A percentile compares a stretch with the other conserved stretches of the same genome.
These are phyloP conservation scores for Champsocephalus gunnari DNA, from an alignment of 2,797 vertebrate genomes.

Conservation along the genomic window DNA sequence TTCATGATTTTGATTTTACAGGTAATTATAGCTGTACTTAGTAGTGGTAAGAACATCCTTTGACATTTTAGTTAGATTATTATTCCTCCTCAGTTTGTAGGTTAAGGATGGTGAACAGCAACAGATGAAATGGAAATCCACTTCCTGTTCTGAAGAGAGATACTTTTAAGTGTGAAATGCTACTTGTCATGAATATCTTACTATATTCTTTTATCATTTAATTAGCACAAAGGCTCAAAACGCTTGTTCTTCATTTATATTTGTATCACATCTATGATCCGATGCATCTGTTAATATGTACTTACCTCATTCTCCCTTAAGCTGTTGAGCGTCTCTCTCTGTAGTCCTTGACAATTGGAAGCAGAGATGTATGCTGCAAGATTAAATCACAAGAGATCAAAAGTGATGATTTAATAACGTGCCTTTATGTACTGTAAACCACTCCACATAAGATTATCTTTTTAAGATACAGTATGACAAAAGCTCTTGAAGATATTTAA, in stretches of 20 bases:
- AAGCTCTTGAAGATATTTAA: conserved; percentile 2
- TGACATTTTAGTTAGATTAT: not conserved
- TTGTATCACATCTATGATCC: conserved; percentile 8
- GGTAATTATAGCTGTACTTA: conserved; percentile 25
- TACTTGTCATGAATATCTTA: conserved; percentile 11
- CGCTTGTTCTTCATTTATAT: conserved; percentile 7
- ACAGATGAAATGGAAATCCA: not conserved
- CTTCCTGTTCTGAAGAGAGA: not conserved
- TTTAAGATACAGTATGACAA: conserved; percentile 12
- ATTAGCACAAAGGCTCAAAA: conserved; percentile 16
- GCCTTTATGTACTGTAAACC: not conserved
- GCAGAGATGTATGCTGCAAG: conserved; percentile 1
- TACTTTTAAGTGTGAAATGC: not conserved
- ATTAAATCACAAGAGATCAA: conserved; percentile 24
- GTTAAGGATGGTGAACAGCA: conserved; percentile 9
- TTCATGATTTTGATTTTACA: conserved; percentile 10
- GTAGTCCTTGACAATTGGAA: not conserved
- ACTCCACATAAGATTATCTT: conserved; percentile 7
- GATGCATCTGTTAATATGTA: conserved; percentile 22
- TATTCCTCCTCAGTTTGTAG: not conserved
- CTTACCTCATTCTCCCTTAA: conserved; percentile 10
- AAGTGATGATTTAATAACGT: conserved; percentile 3
- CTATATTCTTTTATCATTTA: not conserved
- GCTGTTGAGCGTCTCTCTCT: conserved; percentile 21
- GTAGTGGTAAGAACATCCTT: conserved; percentile 4